These are phyloP conservation scores for Pilophorus perplexus DNA, from an alignment of 2,888 invertebrate species.

Conservation along the genomic window DNA sequence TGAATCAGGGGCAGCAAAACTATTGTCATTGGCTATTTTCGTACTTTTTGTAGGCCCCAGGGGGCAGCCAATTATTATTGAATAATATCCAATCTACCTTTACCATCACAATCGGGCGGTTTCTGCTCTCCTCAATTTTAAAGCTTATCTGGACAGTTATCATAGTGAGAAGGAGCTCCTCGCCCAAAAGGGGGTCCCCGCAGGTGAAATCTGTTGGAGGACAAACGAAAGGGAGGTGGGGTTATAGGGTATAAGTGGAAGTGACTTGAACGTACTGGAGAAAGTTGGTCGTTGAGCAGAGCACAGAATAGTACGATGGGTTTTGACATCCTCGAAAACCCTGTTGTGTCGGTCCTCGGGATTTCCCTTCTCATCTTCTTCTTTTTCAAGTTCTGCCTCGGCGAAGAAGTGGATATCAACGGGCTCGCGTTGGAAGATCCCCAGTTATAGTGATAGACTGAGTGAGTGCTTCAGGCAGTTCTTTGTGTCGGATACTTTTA, in stretches of 20 bases:
- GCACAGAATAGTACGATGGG: conserved; percentile 9
- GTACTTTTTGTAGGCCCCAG: too few relatives aligned
- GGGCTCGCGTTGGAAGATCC: conserved; percentile 18
- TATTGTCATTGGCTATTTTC: too few relatives aligned
- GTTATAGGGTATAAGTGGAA: conserved; percentile 23
- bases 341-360: conserved; percentile 47
- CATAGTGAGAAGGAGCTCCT: too few relatives aligned
- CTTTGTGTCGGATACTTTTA: not conserved
- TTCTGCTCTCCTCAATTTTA: too few relatives aligned
- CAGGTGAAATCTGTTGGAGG: conserved; percentile 11
- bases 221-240: conserved; percentile 16
- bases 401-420: conserved; percentile 40
- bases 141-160: too few relatives aligned
- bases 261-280: conserved; percentile 1
- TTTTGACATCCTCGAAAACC: conserved; percentile 46
- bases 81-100: too few relatives aligned
- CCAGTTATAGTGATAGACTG: conserved; percentile 12
- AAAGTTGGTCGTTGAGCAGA: conserved; percentile 6
- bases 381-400: conserved; percentile 50
- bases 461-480: not conserved
- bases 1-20: too few relatives aligned
- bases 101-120: too few relatives aligned
- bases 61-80: too few relatives aligned
- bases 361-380: conserved; percentile 49
- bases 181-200: too few relatives aligned